These are phyloP conservation scores for Ataeniobius toweri DNA, from an alignment of 2,797 vertebrate genomes.

Conservation along the genomic window DNA sequence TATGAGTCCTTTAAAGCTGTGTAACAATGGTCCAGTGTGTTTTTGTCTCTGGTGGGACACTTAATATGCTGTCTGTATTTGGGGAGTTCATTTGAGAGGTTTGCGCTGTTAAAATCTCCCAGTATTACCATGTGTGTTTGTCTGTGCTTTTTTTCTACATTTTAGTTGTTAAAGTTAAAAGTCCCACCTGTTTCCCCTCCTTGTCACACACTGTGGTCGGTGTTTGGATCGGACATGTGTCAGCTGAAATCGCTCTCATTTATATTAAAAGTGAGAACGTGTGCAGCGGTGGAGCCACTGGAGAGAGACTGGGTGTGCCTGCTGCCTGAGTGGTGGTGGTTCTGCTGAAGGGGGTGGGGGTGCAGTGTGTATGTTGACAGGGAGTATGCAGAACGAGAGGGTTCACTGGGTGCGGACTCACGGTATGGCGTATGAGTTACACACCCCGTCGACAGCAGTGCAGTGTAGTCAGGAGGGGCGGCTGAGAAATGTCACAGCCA, in stretches of 20 bases:
- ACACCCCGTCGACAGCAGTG: conserved; percentile 75
- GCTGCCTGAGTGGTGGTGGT: conserved; percentile 47
- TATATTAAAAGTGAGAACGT: not conserved
- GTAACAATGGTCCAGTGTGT: too few relatives aligned
- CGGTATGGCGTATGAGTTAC: conserved; percentile 76
- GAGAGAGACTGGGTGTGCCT: conserved; percentile 69
- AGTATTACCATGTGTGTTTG: conserved; percentile 12
- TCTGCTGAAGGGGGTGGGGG: not conserved
- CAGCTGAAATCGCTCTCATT: not conserved
- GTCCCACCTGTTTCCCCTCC: conserved; percentile 23
- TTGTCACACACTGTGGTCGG: not conserved
- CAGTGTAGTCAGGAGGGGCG: conserved; percentile 74
- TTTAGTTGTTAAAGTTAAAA: conserved; percentile 32
- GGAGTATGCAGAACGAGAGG: conserved; percentile 53
- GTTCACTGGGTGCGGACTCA: conserved; percentile 72
- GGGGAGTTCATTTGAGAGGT: too few relatives aligned
- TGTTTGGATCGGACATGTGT: not conserved
- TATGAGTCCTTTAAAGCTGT: too few relatives aligned
- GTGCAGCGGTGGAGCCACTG: conserved; percentile 37
- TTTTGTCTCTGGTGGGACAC: too few relatives aligned
- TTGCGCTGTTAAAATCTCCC: too few relatives aligned
- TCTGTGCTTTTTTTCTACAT: conserved; percentile 49
- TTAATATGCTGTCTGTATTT: too few relatives aligned
- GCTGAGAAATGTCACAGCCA: conserved; percentile 76
- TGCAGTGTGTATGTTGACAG: conserved; percentile 31